Evolutionary conservation across 2,888 invertebrate species (phyloP).

Genomic region (Aplocera efformata): DNA sequence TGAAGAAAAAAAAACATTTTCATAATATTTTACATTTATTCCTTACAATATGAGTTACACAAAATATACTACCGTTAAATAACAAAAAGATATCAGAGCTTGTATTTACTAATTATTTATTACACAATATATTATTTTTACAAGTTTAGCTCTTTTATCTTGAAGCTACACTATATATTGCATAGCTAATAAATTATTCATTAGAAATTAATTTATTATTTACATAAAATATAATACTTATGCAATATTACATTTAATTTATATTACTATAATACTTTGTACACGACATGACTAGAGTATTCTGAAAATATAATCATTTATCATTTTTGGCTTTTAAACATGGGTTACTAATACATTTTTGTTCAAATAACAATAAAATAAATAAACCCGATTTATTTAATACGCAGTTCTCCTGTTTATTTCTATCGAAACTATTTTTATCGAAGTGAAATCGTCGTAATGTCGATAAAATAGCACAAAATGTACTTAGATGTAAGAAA

Average conservation of each 20-base stretch:
- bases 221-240: conserved; percentile 42
- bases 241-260: conserved; percentile 40
- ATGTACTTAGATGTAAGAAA: no score
- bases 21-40: conserved; percentile 38
- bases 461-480: no score
- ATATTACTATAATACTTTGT: conserved; percentile 60
- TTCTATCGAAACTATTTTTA: no score
- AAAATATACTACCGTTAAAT: conserved; percentile 64
- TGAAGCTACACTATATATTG: conserved; percentile 39
- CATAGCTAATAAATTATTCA: conserved; percentile 32
- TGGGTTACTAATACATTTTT: conserved; percentile 5
- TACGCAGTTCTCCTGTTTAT: no score
- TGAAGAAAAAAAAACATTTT: conserved; percentile 7
- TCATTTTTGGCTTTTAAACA: conserved; percentile 3
- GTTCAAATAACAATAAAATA: background rate
- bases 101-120: conserved; percentile 1
- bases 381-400: no score
- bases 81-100: conserved; percentile 48
- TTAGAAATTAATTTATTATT: no score
- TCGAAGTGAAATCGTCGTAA: no score
- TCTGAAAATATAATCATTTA: conserved; percentile 32
- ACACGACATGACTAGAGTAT: conserved; percentile 71
- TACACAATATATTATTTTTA: conserved; percentile 3
- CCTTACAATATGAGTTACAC: conserved; percentile 54
- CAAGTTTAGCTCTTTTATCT: conserved; percentile 20